phyloP scores from a whole-genome alignment of 2,888 invertebrate species.

The Gymnocheta viridis region DNA sequence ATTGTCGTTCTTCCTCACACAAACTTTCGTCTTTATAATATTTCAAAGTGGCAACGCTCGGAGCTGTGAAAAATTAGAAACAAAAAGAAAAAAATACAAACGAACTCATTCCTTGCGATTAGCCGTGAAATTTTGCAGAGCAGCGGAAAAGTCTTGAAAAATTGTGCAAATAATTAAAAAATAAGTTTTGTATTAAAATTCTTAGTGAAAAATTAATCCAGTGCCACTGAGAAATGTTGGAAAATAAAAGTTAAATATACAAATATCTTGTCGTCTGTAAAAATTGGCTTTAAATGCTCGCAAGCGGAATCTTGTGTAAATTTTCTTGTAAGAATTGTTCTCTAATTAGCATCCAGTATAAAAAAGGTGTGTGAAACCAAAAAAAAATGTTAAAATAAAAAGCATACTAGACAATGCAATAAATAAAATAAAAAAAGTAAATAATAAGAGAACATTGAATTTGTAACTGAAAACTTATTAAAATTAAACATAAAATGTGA shows the following conservation, averaged over 20 bases:
- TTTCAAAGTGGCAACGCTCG: constrained; percentile 13
- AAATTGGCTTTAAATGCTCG: constrained; percentile 17
- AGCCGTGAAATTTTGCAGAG: constrained; percentile 59
- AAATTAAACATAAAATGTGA: background rate
- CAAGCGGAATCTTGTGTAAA: constrained; percentile 57
- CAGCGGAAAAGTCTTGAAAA: constrained; percentile 56
- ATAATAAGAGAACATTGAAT: background rate
- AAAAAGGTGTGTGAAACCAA: constrained; percentile 63
- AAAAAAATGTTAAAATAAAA: constrained; percentile 9
- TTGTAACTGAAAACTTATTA: background rate
- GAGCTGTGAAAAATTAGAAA: constrained; percentile 3
- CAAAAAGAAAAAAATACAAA: constrained; percentile 31
- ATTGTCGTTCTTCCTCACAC: too few relatives aligned
- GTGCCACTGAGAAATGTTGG: constrained; percentile 18
- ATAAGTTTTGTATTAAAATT: constrained; percentile 36
- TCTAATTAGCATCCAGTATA: constrained; percentile 63
- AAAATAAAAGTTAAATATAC: constrained; percentile 19
- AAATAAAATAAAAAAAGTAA: background rate
- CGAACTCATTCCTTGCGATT: constrained; percentile 52
- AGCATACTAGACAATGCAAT: background rate
- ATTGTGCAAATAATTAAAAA: constrained; percentile 37
- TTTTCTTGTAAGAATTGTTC: constrained; percentile 64
- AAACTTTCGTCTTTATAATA: background rate
- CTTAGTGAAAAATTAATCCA: constrained; percentile 36
- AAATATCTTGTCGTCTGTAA: background rate